These are phyloP conservation scores for Ceratotherium simum DNA, from an alignment of 2,113 vertebrate species.

Conservation along the genomic window DNA sequence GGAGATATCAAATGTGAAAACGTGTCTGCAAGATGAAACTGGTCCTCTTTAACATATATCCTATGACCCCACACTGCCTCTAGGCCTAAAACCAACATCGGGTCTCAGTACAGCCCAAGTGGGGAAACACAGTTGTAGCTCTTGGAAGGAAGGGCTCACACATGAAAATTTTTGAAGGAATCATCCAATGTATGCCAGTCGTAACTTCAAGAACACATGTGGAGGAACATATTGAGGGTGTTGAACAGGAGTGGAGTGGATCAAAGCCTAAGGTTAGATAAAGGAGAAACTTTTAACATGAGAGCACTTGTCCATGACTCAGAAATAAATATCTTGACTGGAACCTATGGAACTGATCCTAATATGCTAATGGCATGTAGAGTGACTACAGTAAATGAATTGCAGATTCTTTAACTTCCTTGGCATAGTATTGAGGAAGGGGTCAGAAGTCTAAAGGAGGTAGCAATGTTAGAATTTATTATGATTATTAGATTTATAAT, in stretches of 20 bases:
- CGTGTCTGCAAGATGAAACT: rapidly evolving
- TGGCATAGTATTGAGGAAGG: neutral
- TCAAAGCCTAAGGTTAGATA: neutral
- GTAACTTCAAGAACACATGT: neutral
- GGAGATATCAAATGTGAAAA: neutral
- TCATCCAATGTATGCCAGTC: neutral
- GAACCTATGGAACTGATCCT: neutral
- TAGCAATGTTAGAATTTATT: neutral
- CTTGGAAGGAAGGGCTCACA: rapidly evolving
- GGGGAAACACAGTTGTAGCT: neutral
- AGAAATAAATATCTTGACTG: neutral
- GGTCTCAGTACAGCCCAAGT: neutral
- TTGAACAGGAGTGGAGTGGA: neutral
- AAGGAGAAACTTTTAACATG: neutral
- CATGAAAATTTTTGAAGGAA: too few species aligned
- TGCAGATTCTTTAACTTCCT: neutral
- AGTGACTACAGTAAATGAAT: neutral
- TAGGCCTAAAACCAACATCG: neutral
- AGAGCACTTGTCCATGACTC: neutral
- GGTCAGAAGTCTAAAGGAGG: neutral
- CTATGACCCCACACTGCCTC: neutral
- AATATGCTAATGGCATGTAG: neutral
- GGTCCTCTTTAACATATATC: neutral
- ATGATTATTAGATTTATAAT: neutral
- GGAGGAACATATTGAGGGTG: rapidly evolving